Evolutionary conservation across 2,888 invertebrate genomes (phyloP), one percentile per base, ranked within the genome.

Genomic region (Eledone cirrhosa): DNA sequence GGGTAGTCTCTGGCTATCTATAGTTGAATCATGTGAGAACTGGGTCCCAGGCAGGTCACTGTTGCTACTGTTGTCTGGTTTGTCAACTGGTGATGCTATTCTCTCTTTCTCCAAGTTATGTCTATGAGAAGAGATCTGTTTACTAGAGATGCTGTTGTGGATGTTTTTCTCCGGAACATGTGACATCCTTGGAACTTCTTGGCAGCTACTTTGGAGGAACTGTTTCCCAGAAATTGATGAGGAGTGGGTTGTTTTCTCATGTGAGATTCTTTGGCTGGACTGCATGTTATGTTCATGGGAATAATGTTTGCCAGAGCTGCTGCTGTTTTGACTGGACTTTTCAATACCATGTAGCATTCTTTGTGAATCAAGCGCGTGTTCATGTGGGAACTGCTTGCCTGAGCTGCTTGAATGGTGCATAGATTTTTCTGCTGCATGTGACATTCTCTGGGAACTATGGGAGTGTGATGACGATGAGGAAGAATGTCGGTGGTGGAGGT

Each of bases 81-180:
- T 31, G n/a, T 72, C 72, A n/a, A 33, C 24, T n/a, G 31, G 31
- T 24, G 41, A 8, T 11, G 31, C 41, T 29, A 33, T 3, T 72
- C 72, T 31, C 24, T 72, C 72, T 22, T 72, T 72, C 33, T 72
- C 72, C 33, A 72, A 14, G 72, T 41, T 72, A 41, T 72, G 72
- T 41, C 33, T 31, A 19, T 31, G 33, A 22, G 31, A 41, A 41
- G 72, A 22, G 31, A 41, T 41, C 33, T 41, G 31, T 72, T 72
- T 72, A 41, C 41, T 41, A 3, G 41, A 41, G 41, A 41, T 41
- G 29, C 41, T 29, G 22, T 41, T n/a, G 41, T 33, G 72, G n/a
- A 72, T 41, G 2, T 31, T 41, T n/a, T 72, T 72, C n/a, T 72
- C 72, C 13, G 72, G 72, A 2, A 14, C 72, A 13, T 72, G 72